phyloP scores from a whole-genome alignment of 2,797 vertebrate species.

The Erithacus rubecula region DNA sequence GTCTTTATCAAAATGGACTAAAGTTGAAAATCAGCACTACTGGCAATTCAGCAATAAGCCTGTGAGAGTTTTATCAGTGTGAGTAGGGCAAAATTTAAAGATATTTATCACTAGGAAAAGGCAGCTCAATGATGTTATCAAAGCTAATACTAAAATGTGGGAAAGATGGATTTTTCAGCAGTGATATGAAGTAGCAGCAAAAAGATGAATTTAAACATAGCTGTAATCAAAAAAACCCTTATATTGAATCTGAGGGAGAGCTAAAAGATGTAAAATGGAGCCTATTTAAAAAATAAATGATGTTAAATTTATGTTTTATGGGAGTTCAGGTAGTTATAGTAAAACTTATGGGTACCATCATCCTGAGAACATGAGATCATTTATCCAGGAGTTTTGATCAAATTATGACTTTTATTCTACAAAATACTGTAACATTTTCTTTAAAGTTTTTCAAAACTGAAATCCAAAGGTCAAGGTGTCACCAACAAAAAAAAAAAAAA shows the following conservation, averaged over 20 bases:
- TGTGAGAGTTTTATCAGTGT: constrained; percentile 10
- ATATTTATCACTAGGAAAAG: constrained; percentile 29
- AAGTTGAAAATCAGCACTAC: not conserved
- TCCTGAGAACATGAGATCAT: not conserved
- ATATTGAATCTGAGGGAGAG: not conserved
- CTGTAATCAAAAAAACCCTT: not conserved
- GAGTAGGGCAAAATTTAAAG: constrained; percentile 19
- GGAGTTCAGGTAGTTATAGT: not conserved
- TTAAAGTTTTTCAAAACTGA: constrained; percentile 1
- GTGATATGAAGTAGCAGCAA: not conserved
- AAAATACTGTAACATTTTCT: not conserved
- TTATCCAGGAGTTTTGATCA: not conserved
- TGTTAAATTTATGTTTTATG: constrained; percentile 21
- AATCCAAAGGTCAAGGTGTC: not conserved
- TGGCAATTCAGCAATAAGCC: not conserved
- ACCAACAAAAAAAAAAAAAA: not conserved
- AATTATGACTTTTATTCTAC: constrained; percentile 7
- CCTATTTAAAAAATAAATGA: constrained; percentile 17
- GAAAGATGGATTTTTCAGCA: constrained; percentile 19
- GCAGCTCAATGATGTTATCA: constrained; percentile 38
- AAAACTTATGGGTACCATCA: not conserved
- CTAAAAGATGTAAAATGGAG: not conserved
- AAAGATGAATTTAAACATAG: constrained; percentile 9
- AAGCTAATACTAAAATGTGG: constrained; percentile 55
- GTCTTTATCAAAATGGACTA: not conserved